phyloP scores from a whole-genome alignment of 23 tunicate genomes.

The Aplidium turbinatum region DNA sequence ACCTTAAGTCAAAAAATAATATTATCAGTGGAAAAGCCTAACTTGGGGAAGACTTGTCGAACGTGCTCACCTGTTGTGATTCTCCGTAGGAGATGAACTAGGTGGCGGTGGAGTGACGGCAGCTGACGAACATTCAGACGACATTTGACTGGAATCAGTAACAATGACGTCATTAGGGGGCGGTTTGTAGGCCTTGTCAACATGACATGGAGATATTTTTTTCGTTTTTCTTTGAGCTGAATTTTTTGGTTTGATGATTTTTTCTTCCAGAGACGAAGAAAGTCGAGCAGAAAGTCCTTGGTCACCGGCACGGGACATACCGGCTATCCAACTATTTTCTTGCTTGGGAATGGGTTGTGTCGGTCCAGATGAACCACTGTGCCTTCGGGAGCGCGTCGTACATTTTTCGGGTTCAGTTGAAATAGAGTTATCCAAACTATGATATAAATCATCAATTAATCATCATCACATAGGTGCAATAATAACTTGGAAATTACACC shows the following conservation, averaged over 20 bases:
- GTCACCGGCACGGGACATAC: not conserved
- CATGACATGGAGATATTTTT: slow-evolving; percentile 21
- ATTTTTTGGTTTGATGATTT: slow-evolving; percentile 2
- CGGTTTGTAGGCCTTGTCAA: not conserved
- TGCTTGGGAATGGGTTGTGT: not conserved
- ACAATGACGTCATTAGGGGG: not conserved
- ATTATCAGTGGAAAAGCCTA: no score
- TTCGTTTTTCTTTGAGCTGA: slow-evolving; percentile 19
- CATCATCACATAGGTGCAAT: no score
- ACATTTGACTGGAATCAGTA: not conserved
- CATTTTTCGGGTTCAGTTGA: no score
- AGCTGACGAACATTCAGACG: slow-evolving; percentile 34
- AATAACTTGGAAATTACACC: no score
- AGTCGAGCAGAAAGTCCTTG: not conserved
- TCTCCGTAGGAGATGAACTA: not conserved
- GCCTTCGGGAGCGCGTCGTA: not conserved
- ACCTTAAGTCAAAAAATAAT: no score
- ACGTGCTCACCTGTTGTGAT: no score
- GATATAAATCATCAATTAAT: no score
- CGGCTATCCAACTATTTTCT: slow-evolving; percentile 21
- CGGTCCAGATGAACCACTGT: no score
- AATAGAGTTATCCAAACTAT: no score
- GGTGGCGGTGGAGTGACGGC: slow-evolving; percentile 49
- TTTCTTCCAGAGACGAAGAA: slow-evolving; percentile 3
- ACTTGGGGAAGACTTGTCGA: no score